Conservation (phyloP, 1,140 invertebrate genomes). For the Tribolium madens region DNA sequence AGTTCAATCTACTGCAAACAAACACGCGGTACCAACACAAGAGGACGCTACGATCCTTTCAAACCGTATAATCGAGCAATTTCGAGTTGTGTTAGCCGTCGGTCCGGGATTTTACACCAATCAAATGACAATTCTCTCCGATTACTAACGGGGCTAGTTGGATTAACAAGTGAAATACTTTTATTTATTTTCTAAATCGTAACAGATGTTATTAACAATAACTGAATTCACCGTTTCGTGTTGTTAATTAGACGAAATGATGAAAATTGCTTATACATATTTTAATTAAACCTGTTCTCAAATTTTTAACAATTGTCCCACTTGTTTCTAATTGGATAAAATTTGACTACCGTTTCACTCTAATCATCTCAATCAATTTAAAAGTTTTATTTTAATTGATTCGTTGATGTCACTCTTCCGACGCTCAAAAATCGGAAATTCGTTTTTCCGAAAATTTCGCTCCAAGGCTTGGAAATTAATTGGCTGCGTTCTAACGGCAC, state of each 20-base stretch:
- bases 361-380: not conserved
- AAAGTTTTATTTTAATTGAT: not conserved
- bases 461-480: constrained; percentile 4
- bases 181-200: constrained; percentile 30
- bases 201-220: constrained; percentile 34
- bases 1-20: constrained; percentile 59
- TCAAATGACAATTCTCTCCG: not conserved
- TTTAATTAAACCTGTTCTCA: constrained; percentile 17
- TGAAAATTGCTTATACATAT: constrained; percentile 38
- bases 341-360: constrained; percentile 14
- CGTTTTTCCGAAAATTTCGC: not conserved
- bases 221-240: constrained; percentile 33
- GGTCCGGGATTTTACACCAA: not conserved
- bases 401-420: not conserved
- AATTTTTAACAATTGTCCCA: constrained; percentile 10
- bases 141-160: constrained; percentile 38
- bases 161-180: constrained; percentile 1
- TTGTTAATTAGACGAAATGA: constrained; percentile 24
- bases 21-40: constrained; percentile 55
- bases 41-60: constrained; percentile 50
- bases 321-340: constrained; percentile 18
- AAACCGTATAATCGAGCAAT: constrained; percentile 53
- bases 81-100: constrained; percentile 53
- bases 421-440: not conserved
- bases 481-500: not conserved